phyloP scores from a whole-genome alignment of 92 coral and sea anemone genomes.

The Meandrina meandrites region DNA sequence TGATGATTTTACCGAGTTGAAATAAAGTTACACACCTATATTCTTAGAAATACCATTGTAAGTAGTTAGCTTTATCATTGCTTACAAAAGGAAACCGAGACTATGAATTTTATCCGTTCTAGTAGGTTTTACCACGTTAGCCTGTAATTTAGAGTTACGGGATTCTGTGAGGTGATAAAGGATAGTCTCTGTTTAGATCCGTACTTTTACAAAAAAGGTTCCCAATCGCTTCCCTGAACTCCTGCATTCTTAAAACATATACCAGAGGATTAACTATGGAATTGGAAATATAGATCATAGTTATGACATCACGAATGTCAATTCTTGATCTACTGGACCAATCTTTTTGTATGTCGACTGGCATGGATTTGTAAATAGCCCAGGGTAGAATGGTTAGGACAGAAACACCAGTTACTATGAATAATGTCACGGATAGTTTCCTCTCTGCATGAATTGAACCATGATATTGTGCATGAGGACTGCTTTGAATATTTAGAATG shows the following conservation, averaged over 20 bases:
- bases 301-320: background rate
- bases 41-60: no score
- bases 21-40: no score
- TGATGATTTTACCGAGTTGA: no score
- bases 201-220: background rate
- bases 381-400: background rate
- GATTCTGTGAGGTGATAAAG: no score
- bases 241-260: constrained; percentile 8
- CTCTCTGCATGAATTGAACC: constrained; percentile 1
- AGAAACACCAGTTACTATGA: constrained; percentile 10
- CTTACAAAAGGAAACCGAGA: no score
- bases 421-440: constrained; percentile 15
- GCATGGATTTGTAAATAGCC: background rate
- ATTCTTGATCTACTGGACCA: background rate
- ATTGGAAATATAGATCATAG: background rate
- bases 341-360: background rate
- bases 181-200: background rate
- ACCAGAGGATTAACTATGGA: no score
- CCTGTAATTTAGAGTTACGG: no score
- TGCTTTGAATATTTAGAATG: background rate
- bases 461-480: background rate
- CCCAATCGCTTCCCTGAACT: background rate
- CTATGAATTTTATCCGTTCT: no score
- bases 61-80: no score
- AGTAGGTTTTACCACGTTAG: no score